phyloP scores from a whole-genome alignment of 1,140 invertebrate species.

The Pogonus chalceus region DNA sequence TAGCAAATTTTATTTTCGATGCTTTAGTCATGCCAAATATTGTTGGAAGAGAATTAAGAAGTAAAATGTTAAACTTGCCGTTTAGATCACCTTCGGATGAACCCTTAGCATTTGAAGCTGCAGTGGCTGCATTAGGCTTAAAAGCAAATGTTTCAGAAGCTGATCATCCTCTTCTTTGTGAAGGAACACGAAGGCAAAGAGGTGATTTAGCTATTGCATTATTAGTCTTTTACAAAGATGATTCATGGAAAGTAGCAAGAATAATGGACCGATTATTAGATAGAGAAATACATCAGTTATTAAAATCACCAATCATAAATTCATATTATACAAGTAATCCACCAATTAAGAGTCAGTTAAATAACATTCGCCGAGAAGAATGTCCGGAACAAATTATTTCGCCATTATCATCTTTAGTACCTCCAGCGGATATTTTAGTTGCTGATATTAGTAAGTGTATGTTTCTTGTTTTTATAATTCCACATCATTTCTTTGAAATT shows the following conservation, averaged over 20 bases:
- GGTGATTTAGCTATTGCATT: conserved; percentile 87
- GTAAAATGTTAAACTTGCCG: conserved; percentile 36
- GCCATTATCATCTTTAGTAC: conserved; percentile 27
- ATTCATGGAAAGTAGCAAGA: conserved; percentile 80
- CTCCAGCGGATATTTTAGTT: conserved; percentile 25
- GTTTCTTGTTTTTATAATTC: too few relatives aligned
- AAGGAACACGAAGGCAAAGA: conserved; percentile 81
- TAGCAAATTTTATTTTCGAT: conserved; percentile 92
- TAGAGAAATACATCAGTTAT: conserved; percentile 76
- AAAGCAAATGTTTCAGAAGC: conserved; percentile 97
- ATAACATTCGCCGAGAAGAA: conserved; percentile 27
- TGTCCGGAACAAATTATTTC: conserved; percentile 27
- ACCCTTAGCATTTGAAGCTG: conserved; percentile 88
- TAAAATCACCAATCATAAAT: conserved; percentile 69
- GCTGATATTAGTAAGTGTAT: conserved; percentile 27
- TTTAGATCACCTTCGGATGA: conserved; percentile 58
- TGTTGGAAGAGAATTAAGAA: conserved; percentile 41
- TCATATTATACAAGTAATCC: conserved; percentile 73
- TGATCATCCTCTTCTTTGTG: conserved; percentile 93
- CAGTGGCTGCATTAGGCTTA: conserved; percentile 85
- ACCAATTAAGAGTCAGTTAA: conserved; percentile 53
- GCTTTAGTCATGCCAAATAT: conserved; percentile 64
- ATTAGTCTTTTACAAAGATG: conserved; percentile 91
- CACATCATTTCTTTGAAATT: conserved; percentile 13
- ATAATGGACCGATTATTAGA: conserved; percentile 83